Conservation (phyloP, 2,113 vertebrate genomes). For the Ciconia maguari region DNA sequence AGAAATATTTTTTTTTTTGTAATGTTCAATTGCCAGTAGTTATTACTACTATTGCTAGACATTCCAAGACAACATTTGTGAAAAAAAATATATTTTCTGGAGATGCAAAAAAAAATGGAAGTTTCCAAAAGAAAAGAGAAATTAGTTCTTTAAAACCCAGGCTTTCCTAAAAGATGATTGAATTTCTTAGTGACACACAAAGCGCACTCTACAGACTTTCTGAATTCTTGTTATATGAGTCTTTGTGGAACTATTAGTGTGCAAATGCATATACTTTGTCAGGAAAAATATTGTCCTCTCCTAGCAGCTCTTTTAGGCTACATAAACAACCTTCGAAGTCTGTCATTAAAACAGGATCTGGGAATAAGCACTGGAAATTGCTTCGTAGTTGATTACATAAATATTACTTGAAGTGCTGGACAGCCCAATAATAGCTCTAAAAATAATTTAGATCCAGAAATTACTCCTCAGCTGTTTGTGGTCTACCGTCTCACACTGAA, state of each 20-base stretch:
- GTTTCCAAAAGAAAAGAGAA: not conserved
- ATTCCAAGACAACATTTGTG: not conserved
- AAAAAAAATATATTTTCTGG: not conserved
- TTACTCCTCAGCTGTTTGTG: not conserved
- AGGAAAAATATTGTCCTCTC: not conserved
- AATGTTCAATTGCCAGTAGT: not conserved
- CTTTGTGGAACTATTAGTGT: not conserved
- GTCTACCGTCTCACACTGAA: not conserved
- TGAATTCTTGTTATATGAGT: not conserved
- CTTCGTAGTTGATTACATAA: not conserved
- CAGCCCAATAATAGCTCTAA: not conserved
- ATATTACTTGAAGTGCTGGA: not conserved
- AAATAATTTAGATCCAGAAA: not conserved
- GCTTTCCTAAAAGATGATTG: not conserved
- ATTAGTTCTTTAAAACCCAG: not conserved
- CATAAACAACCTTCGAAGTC: not conserved
- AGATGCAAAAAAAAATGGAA: not conserved
- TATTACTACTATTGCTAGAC: not conserved
- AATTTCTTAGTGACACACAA: not conserved
- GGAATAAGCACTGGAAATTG: not conserved
- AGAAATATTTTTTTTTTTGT: not conserved
- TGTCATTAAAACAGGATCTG: not conserved
- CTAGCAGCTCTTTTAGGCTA: not conserved
- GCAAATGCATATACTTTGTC: not conserved
- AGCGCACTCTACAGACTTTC: not conserved